Evolutionary conservation across 1,140 invertebrate species (phyloP), one percentile per base, ranked within the genome.

Genomic region (Drosophila kikkawai): DNA sequence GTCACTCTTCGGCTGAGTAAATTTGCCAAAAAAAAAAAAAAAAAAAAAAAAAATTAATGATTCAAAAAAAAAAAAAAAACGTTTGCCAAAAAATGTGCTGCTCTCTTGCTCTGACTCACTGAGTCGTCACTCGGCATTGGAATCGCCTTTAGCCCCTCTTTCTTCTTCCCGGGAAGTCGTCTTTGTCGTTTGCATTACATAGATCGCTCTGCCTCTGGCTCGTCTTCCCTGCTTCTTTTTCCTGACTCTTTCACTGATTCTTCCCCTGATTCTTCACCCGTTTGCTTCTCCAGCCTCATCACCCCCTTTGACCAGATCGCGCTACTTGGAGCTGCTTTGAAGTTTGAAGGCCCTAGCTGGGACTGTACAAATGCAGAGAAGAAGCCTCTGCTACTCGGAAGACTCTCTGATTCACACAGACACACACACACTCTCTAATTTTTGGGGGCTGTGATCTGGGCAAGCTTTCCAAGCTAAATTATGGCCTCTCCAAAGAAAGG

Each of bases 161-260:
- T 32, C 48, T 29, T 11, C 48, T 47, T 29, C 42, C 7, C 39
- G 32, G 66, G 39, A 39, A 39, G 15, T 70, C 59, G 13, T 74
- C 63, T 77, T 36, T 73, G 79, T 65, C 76, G 57, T 63, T 80
- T 74, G 51, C 74, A 73, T 85, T 85, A 86, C 82, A 85, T 82
- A 85, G 82, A 86, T 86, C 58, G 57, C 34, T 37, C 39, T 22
- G 58, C 48, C 17, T 6, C n/a, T 7, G 42, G 8, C 17, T n/a
- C 36, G 11, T 19, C 44, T 47, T 29, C 5, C 2, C 26, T n/a
- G 15, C 1, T 5, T 29, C 5, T 19, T 29, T 6, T 9, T n/a
- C 44, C 7, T 9, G 13, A 7, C 1, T 42, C 41, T 42, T 17
- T 6, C 9, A 9, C 15, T 22, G 17, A 9, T 5, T 12, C 2